Percentiles rank a stretch among this genome's conserved stretches.
phyloP scores from a whole-genome alignment of 2,888 invertebrate genomes.

The Drosophila incognita region DNA sequence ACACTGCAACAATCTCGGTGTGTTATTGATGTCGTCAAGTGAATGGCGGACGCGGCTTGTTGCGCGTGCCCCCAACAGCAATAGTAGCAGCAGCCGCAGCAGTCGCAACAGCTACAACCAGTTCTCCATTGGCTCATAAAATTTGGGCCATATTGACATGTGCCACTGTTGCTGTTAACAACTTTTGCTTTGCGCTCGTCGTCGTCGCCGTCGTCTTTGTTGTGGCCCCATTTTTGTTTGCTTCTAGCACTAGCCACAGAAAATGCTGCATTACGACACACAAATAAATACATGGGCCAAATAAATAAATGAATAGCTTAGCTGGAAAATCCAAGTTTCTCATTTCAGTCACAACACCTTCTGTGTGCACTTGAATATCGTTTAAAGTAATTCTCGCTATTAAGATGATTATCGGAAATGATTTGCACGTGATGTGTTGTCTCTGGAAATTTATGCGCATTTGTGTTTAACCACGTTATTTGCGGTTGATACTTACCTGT shows the following conservation, averaged over 20 bases:
- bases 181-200: conserved; percentile 48
- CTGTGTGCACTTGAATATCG: conserved; percentile 18
- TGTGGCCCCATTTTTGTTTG: conserved; percentile 53
- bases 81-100: conserved; percentile 12
- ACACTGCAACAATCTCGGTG: conserved; percentile 25
- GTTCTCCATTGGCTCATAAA: conserved; percentile 62
- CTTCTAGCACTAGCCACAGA: conserved; percentile 54
- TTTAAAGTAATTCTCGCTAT: conserved; percentile 21
- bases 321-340: conserved; percentile 5
- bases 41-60: conserved; percentile 65
- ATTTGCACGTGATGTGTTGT: conserved; percentile 34
- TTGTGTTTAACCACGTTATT: conserved; percentile 45
- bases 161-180: conserved; percentile 62
- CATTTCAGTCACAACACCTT: not conserved
- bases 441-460: conserved; percentile 3
- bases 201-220: conserved; percentile 16
- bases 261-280: conserved; percentile 47
- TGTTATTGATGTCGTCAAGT: conserved; percentile 49
- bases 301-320: not conserved
- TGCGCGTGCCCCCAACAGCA: conserved; percentile 66
- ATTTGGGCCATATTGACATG: conserved; percentile 79
- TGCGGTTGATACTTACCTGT: conserved; percentile 24
- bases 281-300: conserved; percentile 9
- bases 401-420: conserved; percentile 17
- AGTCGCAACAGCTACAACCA: conserved; percentile 46